phyloP scores from a whole-genome alignment of 2,888 invertebrate species.

The Brachycybe producta region DNA sequence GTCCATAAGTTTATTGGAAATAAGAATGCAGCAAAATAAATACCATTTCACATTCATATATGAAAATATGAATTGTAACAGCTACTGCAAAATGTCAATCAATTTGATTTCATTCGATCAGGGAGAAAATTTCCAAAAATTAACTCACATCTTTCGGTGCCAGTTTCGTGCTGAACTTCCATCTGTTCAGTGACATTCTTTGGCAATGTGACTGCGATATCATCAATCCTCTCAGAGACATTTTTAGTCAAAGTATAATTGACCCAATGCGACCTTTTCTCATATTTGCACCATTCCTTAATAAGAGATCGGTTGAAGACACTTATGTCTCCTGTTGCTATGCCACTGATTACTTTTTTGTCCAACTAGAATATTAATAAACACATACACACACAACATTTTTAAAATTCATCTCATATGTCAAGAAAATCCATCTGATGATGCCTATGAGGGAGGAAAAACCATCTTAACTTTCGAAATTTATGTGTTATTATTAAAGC shows the following conservation, averaged over 20 bases:
- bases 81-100: too few species aligned
- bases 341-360: slow-evolving; percentile 32
- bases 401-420: too few species aligned
- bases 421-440: too few species aligned
- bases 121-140: too few species aligned
- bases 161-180: slow-evolving; percentile 10
- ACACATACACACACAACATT: neutral
- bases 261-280: neutral
- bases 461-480: too few species aligned
- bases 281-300: slow-evolving; percentile 27
- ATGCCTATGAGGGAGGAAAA: too few species aligned
- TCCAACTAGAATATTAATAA: slow-evolving; percentile 31
- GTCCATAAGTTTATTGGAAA: too few species aligned
- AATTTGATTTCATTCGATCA: too few species aligned
- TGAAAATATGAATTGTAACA: too few species aligned
- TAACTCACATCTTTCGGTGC: slow-evolving; percentile 21
- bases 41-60: too few species aligned
- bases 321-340: slow-evolving; percentile 32
- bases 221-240: neutral
- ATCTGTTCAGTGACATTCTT: slow-evolving; percentile 17
- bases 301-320: slow-evolving; percentile 29
- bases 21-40: too few species aligned
- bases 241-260: slow-evolving; percentile 16
- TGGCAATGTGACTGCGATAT: neutral
- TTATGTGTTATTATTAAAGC: too few species aligned